These are phyloP conservation scores for Elegia similella DNA, from an alignment of 2,888 invertebrate genomes.

Conservation along the genomic window DNA sequence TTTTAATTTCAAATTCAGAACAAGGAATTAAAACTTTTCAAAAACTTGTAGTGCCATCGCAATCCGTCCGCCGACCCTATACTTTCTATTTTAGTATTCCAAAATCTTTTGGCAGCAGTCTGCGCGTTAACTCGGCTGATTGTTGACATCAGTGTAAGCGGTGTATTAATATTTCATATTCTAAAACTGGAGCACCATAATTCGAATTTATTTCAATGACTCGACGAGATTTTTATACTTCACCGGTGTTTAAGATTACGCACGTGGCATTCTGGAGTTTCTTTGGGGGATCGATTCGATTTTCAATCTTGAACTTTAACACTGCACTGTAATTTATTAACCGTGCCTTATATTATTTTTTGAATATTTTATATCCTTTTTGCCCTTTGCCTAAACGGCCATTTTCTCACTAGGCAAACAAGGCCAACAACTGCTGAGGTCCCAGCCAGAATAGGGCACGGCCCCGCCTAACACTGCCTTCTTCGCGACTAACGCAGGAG, in stretches of 20 bases:
- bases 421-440: too few species aligned
- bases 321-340: too few species aligned
- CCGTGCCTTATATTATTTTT: too few species aligned
- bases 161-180: constrained; percentile 1
- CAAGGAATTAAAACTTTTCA: not conserved
- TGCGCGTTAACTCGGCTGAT: not conserved
- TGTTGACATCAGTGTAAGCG: constrained; percentile 5
- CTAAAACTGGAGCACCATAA: not conserved
- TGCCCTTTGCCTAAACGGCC: too few species aligned
- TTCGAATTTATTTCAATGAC: not conserved
- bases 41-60: not conserved
- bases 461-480: too few species aligned
- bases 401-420: too few species aligned
- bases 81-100: constrained; percentile 6
- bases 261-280: not conserved
- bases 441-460: too few species aligned
- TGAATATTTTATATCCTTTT: too few species aligned
- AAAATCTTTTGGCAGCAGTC: constrained; percentile 13
- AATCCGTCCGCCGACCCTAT: not conserved
- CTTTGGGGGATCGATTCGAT: not conserved
- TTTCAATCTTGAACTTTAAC: too few species aligned
- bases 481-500: too few species aligned
- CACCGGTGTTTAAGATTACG: not conserved
- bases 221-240: constrained; percentile 8
- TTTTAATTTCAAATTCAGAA: too few species aligned